Conservation (phyloP, 2,797 vertebrate genomes). For the Intellagama lesueurii region DNA sequence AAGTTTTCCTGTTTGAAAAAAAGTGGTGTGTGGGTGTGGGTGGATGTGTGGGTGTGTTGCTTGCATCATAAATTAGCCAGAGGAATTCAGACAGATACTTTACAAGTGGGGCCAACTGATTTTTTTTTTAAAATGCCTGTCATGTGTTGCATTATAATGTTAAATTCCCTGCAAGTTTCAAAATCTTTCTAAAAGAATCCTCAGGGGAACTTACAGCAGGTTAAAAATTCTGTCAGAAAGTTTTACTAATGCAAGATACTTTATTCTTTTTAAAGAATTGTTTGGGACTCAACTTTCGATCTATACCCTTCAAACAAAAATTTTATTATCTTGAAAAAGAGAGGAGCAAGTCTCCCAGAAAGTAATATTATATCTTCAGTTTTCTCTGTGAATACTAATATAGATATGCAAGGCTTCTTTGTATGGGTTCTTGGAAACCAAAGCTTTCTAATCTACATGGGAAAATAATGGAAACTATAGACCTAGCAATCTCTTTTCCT, state of each 20-base stretch:
- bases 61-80: constrained; percentile 21
- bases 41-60: constrained; percentile 42
- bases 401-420: neutral
- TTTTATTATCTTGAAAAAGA: constrained; percentile 15
- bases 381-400: neutral
- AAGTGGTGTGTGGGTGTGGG: constrained; percentile 35
- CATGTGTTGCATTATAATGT: constrained; percentile 5
- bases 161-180: constrained; percentile 24
- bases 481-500: neutral
- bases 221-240: constrained; percentile 32
- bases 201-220: constrained; percentile 2
- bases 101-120: neutral
- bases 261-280: constrained; percentile 23
- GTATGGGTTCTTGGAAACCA: neutral
- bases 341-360: neutral
- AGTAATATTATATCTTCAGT: neutral
- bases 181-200: constrained; percentile 29
- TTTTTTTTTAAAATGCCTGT: constrained; percentile 6
- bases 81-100: neutral
- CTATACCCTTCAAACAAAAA: neutral
- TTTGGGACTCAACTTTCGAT: neutral
- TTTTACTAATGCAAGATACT: neutral
- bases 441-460: neutral
- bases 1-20: constrained; percentile 16
- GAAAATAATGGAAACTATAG: neutral